These are phyloP conservation scores for Drosophila incognita DNA, from an alignment of 2,888 invertebrate genomes.

Conservation along the genomic window DNA sequence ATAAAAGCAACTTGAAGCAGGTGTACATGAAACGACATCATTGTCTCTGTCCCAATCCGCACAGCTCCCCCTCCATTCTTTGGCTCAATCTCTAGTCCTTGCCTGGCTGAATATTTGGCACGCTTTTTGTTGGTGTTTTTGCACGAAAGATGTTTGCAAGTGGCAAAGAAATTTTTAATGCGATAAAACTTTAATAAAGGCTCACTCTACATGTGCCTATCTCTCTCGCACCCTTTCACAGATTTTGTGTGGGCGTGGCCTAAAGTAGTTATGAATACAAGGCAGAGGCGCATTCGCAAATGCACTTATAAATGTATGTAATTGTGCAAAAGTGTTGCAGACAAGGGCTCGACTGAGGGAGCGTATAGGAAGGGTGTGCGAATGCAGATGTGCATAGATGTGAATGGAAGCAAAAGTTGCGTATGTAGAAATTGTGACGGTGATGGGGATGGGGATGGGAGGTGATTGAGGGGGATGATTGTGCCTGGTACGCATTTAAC, in stretches of 20 bases:
- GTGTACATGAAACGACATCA: slow-evolving; percentile 79
- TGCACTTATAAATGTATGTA: slow-evolving; percentile 82
- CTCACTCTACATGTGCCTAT: slow-evolving; percentile 42
- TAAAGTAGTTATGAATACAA: slow-evolving; percentile 79
- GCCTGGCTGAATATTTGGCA: slow-evolving; percentile 73
- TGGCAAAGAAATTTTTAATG: slow-evolving; percentile 77
- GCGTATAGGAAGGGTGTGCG: not conserved
- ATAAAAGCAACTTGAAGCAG: slow-evolving; percentile 78
- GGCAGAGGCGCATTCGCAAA: slow-evolving; percentile 62
- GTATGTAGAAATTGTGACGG: slow-evolving; percentile 20
- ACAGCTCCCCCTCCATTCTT: slow-evolving; percentile 21
- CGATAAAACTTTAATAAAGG: slow-evolving; percentile 82
- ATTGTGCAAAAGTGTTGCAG: slow-evolving; percentile 77
- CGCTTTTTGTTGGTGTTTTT: slow-evolving; percentile 62
- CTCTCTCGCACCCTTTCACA: not conserved
- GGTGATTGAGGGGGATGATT: not conserved
- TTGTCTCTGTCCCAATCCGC: slow-evolving; percentile 57
- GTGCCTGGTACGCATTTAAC: slow-evolving; percentile 62
- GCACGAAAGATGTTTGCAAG: slow-evolving; percentile 74
- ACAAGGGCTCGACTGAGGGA: slow-evolving; percentile 10
- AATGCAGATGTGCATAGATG: slow-evolving; percentile 18
- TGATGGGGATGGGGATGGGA: slow-evolving; percentile 2
- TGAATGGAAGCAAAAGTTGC: slow-evolving; percentile 59
- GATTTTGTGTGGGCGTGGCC: slow-evolving; percentile 53
- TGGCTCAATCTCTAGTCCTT: slow-evolving; percentile 49